phyloP scores from a whole-genome alignment of 2,113 vertebrate species.

The Leucosticte australis region DNA sequence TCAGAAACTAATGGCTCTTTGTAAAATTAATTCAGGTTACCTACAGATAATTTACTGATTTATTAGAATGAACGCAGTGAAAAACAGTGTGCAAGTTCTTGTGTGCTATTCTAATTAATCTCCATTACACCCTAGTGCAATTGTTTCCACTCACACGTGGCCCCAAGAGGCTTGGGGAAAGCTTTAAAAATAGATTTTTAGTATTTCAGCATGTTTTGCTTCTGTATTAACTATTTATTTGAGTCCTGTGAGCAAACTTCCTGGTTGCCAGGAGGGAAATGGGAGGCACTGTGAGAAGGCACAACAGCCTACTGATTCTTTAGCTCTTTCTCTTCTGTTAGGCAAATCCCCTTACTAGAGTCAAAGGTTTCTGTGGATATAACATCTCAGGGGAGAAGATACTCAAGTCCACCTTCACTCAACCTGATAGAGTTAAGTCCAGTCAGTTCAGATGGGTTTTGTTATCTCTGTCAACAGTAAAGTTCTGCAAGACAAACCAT shows the following conservation, averaged over 20 bases:
- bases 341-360: not conserved
- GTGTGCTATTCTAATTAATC: not conserved
- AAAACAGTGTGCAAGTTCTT: not conserved
- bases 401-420: not conserved
- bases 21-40: not conserved
- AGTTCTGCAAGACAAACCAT: not conserved
- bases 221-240: not conserved
- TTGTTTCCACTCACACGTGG: not conserved
- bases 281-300: not conserved
- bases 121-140: accelerated
- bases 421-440: not conserved
- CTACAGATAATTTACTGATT: not conserved
- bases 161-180: not conserved
- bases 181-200: not conserved
- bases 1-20: not conserved
- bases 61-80: not conserved
- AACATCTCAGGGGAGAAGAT: not conserved
- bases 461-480: not conserved
- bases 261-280: not conserved
- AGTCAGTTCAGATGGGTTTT: not conserved
- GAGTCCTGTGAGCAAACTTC: not conserved
- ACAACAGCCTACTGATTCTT: not conserved
- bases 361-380: not conserved
- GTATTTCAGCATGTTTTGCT: not conserved
- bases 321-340: not conserved